Evolutionary conservation across 2,888 invertebrate genomes (phyloP).

Genomic region (Sminthurinus aureus): DNA sequence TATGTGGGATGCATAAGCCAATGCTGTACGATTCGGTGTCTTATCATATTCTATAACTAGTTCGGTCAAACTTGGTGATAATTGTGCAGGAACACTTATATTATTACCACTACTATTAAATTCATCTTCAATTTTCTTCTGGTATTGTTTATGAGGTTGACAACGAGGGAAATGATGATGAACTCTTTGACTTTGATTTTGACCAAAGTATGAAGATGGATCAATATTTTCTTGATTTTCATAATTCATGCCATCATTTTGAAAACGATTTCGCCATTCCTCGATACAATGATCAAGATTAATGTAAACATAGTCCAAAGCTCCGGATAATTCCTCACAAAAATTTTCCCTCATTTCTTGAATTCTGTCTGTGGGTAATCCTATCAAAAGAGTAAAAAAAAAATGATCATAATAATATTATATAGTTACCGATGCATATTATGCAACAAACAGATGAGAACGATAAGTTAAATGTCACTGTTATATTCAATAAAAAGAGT

Average conservation of each 20-base stretch:
- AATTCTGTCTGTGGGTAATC: slow-evolving; percentile 40
- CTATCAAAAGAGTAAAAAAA: no score
- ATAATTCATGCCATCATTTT: neutral
- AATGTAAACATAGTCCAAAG: slow-evolving; percentile 46
- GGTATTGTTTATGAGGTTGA: neutral
- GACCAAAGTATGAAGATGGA: no score
- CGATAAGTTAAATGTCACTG: no score
- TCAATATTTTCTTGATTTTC: no score
- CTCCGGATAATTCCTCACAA: slow-evolving; percentile 45
- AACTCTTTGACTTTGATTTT: neutral
- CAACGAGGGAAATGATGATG: neutral
- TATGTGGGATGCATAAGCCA: slow-evolving; percentile 7
- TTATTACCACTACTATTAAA: neutral
- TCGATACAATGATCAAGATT: slow-evolving; percentile 48
- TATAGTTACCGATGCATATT: no score
- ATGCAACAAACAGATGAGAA: no score
- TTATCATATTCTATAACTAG: slow-evolving; percentile 6
- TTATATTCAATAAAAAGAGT: no score
- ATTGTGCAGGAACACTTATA: slow-evolving; percentile 6
- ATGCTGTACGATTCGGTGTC: neutral
- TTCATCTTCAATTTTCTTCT: neutral
- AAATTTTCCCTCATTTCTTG: slow-evolving; percentile 42
- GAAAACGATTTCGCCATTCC: slow-evolving; percentile 43
- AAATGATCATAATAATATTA: no score
- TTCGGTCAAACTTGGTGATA: slow-evolving; percentile 14